These are phyloP conservation scores for Harpalus rufipes DNA, from an alignment of 2,888 invertebrate genomes.

Conservation along the genomic window DNA sequence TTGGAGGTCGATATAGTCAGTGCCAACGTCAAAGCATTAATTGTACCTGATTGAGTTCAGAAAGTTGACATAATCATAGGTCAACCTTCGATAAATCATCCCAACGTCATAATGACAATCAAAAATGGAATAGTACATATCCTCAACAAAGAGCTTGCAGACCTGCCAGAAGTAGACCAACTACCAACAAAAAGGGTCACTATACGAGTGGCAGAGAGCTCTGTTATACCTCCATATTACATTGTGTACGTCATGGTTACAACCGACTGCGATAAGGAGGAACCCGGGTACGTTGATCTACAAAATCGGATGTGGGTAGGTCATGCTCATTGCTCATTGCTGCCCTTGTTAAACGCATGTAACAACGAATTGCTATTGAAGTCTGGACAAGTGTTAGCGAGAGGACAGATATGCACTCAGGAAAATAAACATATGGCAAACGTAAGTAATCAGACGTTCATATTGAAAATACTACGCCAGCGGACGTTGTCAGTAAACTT, in stretches of 20 bases:
- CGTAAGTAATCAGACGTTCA: background rate
- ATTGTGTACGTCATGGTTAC: background rate
- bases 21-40: too few species aligned
- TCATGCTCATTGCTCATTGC: background rate
- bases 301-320: background rate
- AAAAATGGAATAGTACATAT: background rate
- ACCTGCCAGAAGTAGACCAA: background rate
- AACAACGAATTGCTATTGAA: background rate
- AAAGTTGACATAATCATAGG: slow-evolving; percentile 66
- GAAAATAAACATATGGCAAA: background rate
- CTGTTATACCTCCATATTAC: too few species aligned
- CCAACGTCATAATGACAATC: slow-evolving; percentile 42
- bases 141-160: slow-evolving; percentile 5
- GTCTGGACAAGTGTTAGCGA: background rate
- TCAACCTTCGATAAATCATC: slow-evolving; percentile 63
- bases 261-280: background rate
- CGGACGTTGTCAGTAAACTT: too few species aligned
- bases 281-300: background rate
- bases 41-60: slow-evolving; percentile 60
- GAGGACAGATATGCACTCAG: background rate
- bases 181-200: background rate
- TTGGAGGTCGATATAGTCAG: background rate
- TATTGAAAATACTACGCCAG: too few species aligned
- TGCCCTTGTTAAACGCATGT: background rate
- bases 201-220: too few species aligned